These are phyloP conservation scores for Norana najaformis DNA, from an alignment of 2,888 invertebrate species.

Conservation along the genomic window DNA sequence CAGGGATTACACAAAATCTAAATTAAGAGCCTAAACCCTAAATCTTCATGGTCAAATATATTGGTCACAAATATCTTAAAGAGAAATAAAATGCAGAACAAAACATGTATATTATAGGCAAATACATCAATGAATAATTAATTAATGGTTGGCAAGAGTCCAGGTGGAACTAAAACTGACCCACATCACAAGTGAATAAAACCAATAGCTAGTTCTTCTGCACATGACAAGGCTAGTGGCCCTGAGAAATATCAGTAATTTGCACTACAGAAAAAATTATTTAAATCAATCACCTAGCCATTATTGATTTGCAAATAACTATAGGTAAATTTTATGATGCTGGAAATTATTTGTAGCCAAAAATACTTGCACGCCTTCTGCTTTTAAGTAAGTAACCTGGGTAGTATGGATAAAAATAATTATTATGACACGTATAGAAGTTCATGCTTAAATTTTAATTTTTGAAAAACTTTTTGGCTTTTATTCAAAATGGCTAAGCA, in stretches of 20 bases:
- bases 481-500: background rate
- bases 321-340: background rate
- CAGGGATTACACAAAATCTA: background rate
- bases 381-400: background rate
- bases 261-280: background rate
- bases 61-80: background rate
- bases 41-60: no score
- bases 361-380: background rate
- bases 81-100: background rate
- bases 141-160: no score
- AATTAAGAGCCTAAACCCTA: background rate
- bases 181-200: no score
- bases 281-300: no score
- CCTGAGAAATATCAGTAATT: background rate
- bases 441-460: background rate
- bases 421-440: background rate
- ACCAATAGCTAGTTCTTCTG: no score
- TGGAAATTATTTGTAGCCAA: background rate
- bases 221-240: background rate
- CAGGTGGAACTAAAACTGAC: no score
- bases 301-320: background rate
- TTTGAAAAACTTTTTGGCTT: background rate
- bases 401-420: background rate
- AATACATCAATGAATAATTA: background rate
- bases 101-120: background rate